Percentiles rank a stretch among this genome's conserved stretches.
phyloP scores from a whole-genome alignment of 1,140 invertebrate genomes.

The Epicauta chinensis region DNA sequence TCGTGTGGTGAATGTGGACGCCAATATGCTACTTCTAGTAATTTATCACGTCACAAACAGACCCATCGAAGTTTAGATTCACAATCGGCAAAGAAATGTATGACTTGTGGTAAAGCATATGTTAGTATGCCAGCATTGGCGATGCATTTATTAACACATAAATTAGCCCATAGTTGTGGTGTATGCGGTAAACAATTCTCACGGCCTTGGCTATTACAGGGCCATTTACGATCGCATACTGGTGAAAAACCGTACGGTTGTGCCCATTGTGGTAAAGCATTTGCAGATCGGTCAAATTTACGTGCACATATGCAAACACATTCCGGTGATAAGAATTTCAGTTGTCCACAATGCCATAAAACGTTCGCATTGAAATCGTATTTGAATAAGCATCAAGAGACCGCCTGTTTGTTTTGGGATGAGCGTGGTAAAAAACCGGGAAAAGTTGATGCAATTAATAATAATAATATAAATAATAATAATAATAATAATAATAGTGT shows the following conservation, averaged over 20 bases:
- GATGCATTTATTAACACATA: slow-evolving; percentile 95
- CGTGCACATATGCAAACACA: slow-evolving; percentile 99
- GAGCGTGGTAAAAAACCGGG: slow-evolving; percentile 5
- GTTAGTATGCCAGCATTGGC: slow-evolving; percentile 96
- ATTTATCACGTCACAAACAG: slow-evolving; percentile 94
- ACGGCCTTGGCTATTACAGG: slow-evolving; percentile 95
- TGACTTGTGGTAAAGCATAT: slow-evolving; percentile 91
- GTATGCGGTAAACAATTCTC: slow-evolving; percentile 96
- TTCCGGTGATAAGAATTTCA: slow-evolving; percentile 89
- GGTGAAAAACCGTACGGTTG: slow-evolving; percentile 99
- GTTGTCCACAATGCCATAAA: slow-evolving; percentile 84
- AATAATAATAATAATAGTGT: not conserved
- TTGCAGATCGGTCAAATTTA: slow-evolving; percentile 97
- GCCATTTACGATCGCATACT: slow-evolving; percentile 93
- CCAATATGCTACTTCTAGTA: slow-evolving; percentile 93
- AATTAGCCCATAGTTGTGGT: slow-evolving; percentile 82
- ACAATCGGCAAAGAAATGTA: slow-evolving; percentile 87
- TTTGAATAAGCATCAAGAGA: slow-evolving; percentile 94
- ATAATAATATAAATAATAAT: not conserved
- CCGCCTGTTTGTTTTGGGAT: slow-evolving; percentile 65
- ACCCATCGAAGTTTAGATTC: slow-evolving; percentile 93
- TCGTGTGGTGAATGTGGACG: slow-evolving; percentile 95
- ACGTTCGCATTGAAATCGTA: slow-evolving; percentile 95
- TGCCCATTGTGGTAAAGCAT: slow-evolving; percentile 97
- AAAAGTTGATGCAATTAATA: not conserved